Percentiles rank a stretch among this genome's conserved stretches.
These are phyloP conservation scores for Enteromius mattozi DNA, from an alignment of 2,797 vertebrate genomes.

Conservation along the genomic window DNA sequence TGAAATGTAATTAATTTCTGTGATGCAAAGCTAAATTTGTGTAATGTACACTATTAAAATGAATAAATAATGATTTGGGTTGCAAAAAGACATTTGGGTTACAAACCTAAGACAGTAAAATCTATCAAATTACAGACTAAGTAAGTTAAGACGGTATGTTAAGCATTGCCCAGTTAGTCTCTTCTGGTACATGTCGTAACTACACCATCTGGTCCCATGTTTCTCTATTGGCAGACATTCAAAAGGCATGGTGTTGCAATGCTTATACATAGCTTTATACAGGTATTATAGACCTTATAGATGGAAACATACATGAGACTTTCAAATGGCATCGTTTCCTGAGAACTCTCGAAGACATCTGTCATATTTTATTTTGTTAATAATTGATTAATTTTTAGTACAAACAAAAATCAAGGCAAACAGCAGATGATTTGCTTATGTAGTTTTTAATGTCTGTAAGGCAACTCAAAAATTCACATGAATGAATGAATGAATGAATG, in stretches of 20 bases:
- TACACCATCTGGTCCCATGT: not conserved
- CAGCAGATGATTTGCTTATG: not conserved
- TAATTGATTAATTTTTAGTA: not conserved
- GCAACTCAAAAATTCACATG: not conserved
- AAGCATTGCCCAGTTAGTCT: not conserved
- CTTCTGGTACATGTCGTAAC: not conserved
- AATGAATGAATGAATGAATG: constrained; percentile 15
- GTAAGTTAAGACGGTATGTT: too few species aligned
- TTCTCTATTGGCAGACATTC: too few species aligned
- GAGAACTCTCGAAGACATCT: not conserved
- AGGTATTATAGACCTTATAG: not conserved
- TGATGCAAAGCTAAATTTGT: not conserved
- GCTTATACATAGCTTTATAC: not conserved
- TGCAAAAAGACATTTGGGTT: not conserved
- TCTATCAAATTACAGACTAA: not conserved
- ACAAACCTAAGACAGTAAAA: not conserved
- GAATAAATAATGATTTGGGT: not conserved
- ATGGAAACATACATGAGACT: not conserved
- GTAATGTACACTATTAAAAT: not conserved
- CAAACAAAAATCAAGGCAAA: not conserved
- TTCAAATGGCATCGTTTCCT: not conserved
- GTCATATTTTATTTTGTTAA: not conserved
- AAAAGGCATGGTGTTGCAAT: not conserved
- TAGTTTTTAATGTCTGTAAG: not conserved
- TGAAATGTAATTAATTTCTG: not conserved